A percentile compares a stretch with the other conserved stretches of the same genome.
Evolutionary conservation across 1,140 invertebrate species (phyloP).

Genomic region (Brachionus asplanchnoidis): DNA sequence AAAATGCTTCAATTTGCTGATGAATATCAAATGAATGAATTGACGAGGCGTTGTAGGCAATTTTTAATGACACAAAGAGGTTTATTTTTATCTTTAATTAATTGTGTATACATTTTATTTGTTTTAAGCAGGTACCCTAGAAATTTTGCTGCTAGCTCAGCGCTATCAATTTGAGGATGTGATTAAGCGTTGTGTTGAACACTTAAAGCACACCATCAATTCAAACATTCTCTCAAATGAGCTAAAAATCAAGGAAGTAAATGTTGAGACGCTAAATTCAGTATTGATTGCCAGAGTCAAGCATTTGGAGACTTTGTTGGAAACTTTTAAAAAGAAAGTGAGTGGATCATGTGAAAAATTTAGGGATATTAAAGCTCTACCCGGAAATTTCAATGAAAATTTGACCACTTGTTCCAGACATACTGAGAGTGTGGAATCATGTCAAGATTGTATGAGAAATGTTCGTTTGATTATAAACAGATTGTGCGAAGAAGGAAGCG

Average conservation of each 20-base stretch:
- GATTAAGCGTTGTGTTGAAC: constrained; percentile 31
- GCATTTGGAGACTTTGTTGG: constrained; percentile 40
- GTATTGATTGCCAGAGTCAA: constrained; percentile 9
- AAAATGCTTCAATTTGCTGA: constrained; percentile 39
- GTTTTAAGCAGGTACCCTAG: constrained; percentile 2
- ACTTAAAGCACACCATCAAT: constrained; percentile 40
- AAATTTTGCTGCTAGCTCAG: constrained; percentile 38
- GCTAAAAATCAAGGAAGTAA: constrained; percentile 22
- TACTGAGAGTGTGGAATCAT: not conserved
- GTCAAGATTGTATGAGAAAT: constrained; percentile 41
- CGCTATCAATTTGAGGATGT: constrained; percentile 41
- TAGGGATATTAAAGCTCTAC: constrained; percentile 27
- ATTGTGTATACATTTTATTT: not conserved
- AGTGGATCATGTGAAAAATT: constrained; percentile 39
- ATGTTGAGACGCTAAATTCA: constrained; percentile 14
- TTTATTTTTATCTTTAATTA: not conserved
- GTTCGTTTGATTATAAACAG: constrained; percentile 29
- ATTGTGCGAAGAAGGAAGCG: constrained; percentile 38
- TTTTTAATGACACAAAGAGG: constrained; percentile 46
- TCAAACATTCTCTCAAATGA: constrained; percentile 16
- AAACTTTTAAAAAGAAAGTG: constrained; percentile 39
- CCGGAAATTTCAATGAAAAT: constrained; percentile 31
- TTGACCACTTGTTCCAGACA: constrained; percentile 1
- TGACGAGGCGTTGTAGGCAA: constrained; percentile 49
- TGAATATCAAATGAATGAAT: constrained; percentile 49